A percentile compares a stretch with the other conserved stretches of the same genome.
These are phyloP conservation scores for Elachura formosa DNA, from an alignment of 2,113 vertebrate species.

Conservation along the genomic window DNA sequence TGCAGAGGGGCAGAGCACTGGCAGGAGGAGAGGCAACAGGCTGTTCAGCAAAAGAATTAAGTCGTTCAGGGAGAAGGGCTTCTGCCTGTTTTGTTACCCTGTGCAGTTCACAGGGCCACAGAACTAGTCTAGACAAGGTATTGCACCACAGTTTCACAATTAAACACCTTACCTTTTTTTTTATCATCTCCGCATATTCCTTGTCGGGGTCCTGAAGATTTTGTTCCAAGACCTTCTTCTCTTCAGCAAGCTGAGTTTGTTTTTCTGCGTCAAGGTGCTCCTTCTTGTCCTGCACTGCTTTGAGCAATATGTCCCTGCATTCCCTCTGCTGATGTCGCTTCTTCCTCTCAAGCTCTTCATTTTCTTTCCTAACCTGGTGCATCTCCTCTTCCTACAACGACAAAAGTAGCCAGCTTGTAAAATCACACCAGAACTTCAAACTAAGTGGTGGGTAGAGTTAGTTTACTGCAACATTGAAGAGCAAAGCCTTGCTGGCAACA, in stretches of 20 bases:
- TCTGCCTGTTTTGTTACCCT: background rate
- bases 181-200: conserved; percentile 60
- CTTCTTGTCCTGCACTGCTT: conserved; percentile 71
- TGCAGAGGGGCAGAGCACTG: background rate
- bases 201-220: conserved; percentile 57
- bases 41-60: background rate
- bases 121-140: background rate
- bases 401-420: background rate
- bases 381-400: conserved; percentile 68
- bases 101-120: background rate
- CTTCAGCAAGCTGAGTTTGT: conserved; percentile 74
- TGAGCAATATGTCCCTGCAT: conserved; percentile 63
- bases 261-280: conserved; percentile 67
- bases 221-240: conserved; percentile 75
- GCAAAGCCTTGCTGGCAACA: background rate
- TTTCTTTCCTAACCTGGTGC: conserved; percentile 66
- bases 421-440: background rate
- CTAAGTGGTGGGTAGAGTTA: background rate
- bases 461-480: background rate
- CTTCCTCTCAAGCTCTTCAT: conserved; percentile 62
- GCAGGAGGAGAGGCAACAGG: background rate
- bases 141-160: background rate
- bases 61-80: background rate
- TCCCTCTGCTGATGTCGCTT: conserved; percentile 57
- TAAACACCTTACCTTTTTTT: conserved; percentile 74